A percentile compares a stretch with the other conserved stretches of the same genome.
These are phyloP conservation scores for Rhorus exstirpatorius DNA, from an alignment of 2,888 invertebrate genomes.

Conservation along the genomic window DNA sequence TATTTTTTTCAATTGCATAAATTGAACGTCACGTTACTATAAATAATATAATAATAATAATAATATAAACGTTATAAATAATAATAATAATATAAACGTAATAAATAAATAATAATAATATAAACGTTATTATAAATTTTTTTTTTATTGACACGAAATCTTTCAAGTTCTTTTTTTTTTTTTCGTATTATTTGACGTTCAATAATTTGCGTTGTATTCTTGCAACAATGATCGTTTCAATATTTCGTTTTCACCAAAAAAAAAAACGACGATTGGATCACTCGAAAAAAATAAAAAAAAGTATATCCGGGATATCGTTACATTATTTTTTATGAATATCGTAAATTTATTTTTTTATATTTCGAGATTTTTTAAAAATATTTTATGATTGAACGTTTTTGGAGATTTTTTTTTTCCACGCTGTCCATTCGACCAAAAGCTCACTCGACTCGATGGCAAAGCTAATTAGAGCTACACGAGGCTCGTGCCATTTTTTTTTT, in stretches of 20 bases:
- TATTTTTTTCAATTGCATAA: too few relatives aligned
- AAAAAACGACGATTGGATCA: conserved; percentile 2
- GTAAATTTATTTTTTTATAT: neutral
- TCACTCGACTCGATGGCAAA: conserved; percentile 17
- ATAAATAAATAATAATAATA: too few relatives aligned
- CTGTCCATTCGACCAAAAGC: neutral
- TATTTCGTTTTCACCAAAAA: too few relatives aligned
- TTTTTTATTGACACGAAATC: too few relatives aligned
- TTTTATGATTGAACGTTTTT: neutral
- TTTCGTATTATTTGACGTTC: neutral
- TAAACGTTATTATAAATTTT: too few relatives aligned
- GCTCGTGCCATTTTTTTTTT: conserved; percentile 33
- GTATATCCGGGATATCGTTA: too few relatives aligned
- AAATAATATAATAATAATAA: too few relatives aligned
- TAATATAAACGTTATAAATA: too few relatives aligned
- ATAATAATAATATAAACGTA: too few relatives aligned
- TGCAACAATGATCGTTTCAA: conserved; percentile 33
- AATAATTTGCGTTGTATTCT: neutral
- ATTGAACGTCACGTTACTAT: too few relatives aligned
- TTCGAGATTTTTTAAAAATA: neutral
- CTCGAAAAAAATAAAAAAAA: conserved; percentile 8
- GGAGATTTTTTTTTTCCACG: neutral
- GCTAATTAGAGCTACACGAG: conserved; percentile 39
- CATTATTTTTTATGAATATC: too few relatives aligned
- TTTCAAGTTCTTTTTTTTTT: too few relatives aligned